These are phyloP conservation scores for Bufo gargarizans DNA, from an alignment of 2,113 vertebrate genomes.

Conservation along the genomic window DNA sequence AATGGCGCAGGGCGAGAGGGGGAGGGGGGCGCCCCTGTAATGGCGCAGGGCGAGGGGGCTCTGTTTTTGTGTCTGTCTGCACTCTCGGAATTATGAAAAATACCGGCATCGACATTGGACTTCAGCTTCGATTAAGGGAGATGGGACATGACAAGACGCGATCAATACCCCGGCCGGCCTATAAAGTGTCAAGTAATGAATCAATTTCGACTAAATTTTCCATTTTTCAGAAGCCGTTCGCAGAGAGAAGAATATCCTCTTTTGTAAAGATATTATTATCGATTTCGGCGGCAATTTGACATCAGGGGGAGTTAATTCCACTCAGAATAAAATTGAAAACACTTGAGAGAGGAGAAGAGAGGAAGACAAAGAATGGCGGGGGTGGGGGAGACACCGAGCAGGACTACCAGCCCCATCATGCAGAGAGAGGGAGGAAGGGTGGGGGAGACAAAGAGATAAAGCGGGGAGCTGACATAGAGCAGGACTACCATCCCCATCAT, in stretches of 20 bases:
- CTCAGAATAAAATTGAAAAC: slow-evolving; percentile 99
- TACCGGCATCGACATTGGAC: slow-evolving; percentile 97
- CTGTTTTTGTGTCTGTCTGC: slow-evolving; percentile 75
- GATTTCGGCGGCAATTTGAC: slow-evolving; percentile 99
- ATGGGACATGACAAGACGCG: slow-evolving; percentile 98
- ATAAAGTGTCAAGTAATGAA: slow-evolving; percentile 99
- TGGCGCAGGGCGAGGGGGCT: background rate
- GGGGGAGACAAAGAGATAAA: too few species aligned
- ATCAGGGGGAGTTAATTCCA: slow-evolving; percentile 99
- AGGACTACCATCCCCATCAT: too few species aligned
- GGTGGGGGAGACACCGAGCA: slow-evolving; percentile 67
- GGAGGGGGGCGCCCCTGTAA: background rate
- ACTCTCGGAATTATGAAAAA: slow-evolving; percentile 98
- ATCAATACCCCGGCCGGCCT: slow-evolving; percentile 98
- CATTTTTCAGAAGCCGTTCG: slow-evolving; percentile 99
- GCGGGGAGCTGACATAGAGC: too few species aligned
- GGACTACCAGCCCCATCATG: too few species aligned
- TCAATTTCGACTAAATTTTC: slow-evolving; percentile 99
- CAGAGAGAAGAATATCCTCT: slow-evolving; percentile 98
- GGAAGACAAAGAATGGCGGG: slow-evolving; percentile 65
- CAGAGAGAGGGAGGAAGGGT: too few species aligned
- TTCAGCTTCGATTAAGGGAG: slow-evolving; percentile 99
- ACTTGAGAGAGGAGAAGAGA: slow-evolving; percentile 81
- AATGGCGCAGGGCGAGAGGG: background rate
- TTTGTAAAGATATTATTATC: slow-evolving; percentile 99